Evolutionary conservation across 2,797 vertebrate species (phyloP).

Genomic region (Loris lydekkerianus): DNA sequence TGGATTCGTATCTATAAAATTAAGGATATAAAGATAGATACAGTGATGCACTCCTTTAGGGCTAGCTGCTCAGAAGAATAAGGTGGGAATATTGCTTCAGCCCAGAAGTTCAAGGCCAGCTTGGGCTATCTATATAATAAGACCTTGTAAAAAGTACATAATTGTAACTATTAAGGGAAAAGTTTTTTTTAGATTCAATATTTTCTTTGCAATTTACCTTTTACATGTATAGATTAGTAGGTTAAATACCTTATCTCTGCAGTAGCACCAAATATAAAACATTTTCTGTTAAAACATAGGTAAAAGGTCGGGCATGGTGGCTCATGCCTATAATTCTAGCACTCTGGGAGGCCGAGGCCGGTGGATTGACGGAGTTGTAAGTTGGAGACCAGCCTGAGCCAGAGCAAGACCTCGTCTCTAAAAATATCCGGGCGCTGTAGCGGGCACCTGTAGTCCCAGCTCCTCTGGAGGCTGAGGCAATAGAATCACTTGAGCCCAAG

Average conservation of each 20-base stretch:
- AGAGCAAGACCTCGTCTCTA: no score
- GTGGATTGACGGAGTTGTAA: no score
- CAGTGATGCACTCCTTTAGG: neutral
- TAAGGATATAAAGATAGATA: conserved; percentile 73
- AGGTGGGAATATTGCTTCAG: neutral
- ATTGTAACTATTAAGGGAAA: conserved; percentile 69
- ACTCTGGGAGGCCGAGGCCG: no score
- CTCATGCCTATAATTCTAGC: no score
- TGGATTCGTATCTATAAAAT: conserved; percentile 25
- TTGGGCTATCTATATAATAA: neutral
- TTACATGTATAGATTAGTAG: neutral
- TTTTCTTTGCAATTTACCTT: conserved; percentile 63
- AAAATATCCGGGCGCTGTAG: no score
- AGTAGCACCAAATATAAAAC: neutral
- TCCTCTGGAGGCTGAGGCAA: no score
- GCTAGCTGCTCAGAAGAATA: neutral
- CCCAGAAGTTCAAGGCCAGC: neutral
- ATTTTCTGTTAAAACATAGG: conserved; percentile 55
- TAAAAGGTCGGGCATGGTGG: neutral
- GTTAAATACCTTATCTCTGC: conserved; percentile 21
- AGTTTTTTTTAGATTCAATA: conserved; percentile 84
- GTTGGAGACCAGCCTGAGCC: no score
- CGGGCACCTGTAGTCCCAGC: no score
- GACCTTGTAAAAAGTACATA: neutral
- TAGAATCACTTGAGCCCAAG: no score